phyloP scores from a whole-genome alignment of 2,113 vertebrate species.

The Prietella phreatophila region DNA sequence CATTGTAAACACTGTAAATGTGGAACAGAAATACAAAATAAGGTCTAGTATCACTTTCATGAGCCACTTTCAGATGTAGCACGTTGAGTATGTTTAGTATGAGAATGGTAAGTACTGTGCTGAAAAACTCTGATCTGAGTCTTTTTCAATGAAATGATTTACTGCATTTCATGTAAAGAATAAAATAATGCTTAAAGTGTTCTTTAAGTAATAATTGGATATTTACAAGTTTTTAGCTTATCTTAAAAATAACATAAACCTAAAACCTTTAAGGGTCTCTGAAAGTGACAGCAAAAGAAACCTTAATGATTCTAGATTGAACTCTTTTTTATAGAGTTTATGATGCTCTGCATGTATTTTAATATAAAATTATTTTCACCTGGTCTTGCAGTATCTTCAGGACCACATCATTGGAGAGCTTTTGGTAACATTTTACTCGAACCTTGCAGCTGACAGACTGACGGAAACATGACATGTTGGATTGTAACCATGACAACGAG shows the following conservation, averaged over 20 bases:
- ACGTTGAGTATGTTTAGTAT: too few relatives aligned
- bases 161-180: background rate
- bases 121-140: background rate
- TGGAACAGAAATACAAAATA: background rate
- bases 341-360: background rate
- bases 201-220: background rate
- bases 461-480: background rate
- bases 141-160: background rate
- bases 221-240: background rate
- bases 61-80: background rate
- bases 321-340: background rate
- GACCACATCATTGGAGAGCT: background rate
- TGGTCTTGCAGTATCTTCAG: background rate
- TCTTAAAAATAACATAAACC: background rate
- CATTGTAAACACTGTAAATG: background rate
- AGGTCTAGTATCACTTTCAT: background rate
- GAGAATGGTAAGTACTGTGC: background rate
- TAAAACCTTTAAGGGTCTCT: background rate
- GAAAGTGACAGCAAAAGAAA: background rate
- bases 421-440: background rate
- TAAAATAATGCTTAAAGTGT: background rate
- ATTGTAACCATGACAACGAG: slow-evolving; percentile 10
- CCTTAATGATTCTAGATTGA: background rate
- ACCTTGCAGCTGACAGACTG: background rate
- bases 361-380: background rate